Evolutionary conservation across 2,797 vertebrate genomes (phyloP).

Genomic region (Artibeus jamaicensis): DNA sequence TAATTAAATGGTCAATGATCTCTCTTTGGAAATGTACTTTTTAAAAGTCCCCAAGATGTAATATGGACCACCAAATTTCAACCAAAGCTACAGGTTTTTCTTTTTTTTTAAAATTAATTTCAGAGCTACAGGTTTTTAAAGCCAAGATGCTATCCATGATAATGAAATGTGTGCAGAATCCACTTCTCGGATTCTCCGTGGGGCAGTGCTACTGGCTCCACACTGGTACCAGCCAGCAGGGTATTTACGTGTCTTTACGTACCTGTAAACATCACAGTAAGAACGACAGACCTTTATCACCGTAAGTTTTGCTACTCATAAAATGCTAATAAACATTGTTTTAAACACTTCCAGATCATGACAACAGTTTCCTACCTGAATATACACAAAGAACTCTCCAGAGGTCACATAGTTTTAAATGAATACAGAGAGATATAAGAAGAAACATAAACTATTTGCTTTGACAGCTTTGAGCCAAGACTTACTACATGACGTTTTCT

Average conservation of each 20-base stretch:
- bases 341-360: constrained; percentile 71
- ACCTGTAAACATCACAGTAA: constrained; percentile 65
- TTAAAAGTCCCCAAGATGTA: constrained; percentile 34
- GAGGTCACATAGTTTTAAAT: constrained; percentile 48
- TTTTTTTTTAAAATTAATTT: too few relatives aligned
- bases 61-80: constrained; percentile 43
- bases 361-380: constrained; percentile 63
- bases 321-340: constrained; percentile 68
- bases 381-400: constrained; percentile 57
- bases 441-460: constrained; percentile 56
- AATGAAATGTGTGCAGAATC: constrained; percentile 38
- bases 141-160: constrained; percentile 58
- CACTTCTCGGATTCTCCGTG: constrained; percentile 5
- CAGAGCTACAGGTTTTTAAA: constrained; percentile 44
- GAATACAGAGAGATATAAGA: constrained; percentile 54
- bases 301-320: constrained; percentile 48
- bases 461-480: constrained; percentile 62
- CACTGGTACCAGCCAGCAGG: constrained; percentile 25
- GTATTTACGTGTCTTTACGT: not conserved
- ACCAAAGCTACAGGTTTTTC: constrained; percentile 40
- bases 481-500: constrained; percentile 41
- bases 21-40: constrained; percentile 80
- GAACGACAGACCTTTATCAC: constrained; percentile 62
- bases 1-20: constrained; percentile 67
- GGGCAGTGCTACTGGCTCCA: not conserved